phyloP scores from a whole-genome alignment of 2,113 vertebrate species.

The Ochotona curzoniae region DNA sequence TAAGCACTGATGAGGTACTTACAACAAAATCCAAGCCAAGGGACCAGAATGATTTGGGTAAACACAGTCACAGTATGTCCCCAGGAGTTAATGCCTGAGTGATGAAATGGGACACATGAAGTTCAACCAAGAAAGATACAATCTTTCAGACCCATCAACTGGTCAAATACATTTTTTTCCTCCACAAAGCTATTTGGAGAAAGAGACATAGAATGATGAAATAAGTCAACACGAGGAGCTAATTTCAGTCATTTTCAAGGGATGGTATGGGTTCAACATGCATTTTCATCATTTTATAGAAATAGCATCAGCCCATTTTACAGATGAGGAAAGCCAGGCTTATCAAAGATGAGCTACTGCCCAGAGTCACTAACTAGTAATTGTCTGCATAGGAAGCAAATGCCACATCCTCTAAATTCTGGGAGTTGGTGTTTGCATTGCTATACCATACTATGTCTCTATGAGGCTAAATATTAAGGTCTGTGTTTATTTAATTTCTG shows the following conservation, averaged over 20 bases:
- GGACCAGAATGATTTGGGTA: background rate
- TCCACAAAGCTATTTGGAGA: slow-evolving; percentile 52
- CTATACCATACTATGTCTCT: background rate
- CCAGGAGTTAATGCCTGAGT: background rate
- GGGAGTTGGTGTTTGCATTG: slow-evolving; percentile 41
- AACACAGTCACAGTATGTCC: background rate
- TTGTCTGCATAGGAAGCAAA: background rate
- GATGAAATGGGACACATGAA: slow-evolving; percentile 41
- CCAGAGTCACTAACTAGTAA: slow-evolving; percentile 27
- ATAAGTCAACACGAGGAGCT: background rate
- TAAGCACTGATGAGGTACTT: slow-evolving; percentile 14
- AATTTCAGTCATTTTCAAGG: slow-evolving; percentile 49
- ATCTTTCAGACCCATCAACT: slow-evolving; percentile 7
- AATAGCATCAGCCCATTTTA: slow-evolving; percentile 24
- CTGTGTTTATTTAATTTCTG: too few relatives aligned
- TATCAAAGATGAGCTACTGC: slow-evolving; percentile 7
- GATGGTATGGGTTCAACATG: slow-evolving; percentile 10
- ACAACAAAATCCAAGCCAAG: background rate
- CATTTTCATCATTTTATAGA: slow-evolving; percentile 54
- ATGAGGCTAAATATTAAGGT: background rate
- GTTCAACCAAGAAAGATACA: slow-evolving; percentile 39
- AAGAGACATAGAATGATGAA: slow-evolving; percentile 52
- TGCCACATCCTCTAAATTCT: background rate
- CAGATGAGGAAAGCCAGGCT: slow-evolving; percentile 33
- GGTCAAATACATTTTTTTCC: background rate